Conservation (phyloP, 1,140 invertebrate genomes). For the Drosophila mayri region DNA sequence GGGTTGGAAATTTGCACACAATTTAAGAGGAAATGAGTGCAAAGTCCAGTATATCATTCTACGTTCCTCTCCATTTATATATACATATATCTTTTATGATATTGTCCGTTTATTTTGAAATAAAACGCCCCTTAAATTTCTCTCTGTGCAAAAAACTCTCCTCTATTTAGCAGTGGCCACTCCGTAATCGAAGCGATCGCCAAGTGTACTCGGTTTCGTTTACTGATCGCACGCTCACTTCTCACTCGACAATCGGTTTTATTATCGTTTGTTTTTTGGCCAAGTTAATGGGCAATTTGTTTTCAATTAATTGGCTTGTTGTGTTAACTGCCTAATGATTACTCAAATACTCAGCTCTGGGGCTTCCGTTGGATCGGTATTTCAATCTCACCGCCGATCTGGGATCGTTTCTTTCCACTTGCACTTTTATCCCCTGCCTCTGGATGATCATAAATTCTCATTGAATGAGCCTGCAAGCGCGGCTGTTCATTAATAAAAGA, state of each 20-base stretch:
- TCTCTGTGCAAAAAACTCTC: not conserved
- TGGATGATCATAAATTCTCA: constrained; percentile 38
- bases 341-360: constrained; percentile 43
- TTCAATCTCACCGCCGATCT: constrained; percentile 15
- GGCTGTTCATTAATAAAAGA: constrained; percentile 37
- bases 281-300: constrained; percentile 77
- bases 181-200: constrained; percentile 43
- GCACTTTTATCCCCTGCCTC: constrained; percentile 21
- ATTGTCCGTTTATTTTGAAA: not conserved
- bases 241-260: constrained; percentile 44
- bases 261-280: constrained; percentile 56
- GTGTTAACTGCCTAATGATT: constrained; percentile 68
- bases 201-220: constrained; percentile 59
- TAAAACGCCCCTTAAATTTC: not conserved
- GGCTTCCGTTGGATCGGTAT: constrained; percentile 39
- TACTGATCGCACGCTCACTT: constrained; percentile 44
- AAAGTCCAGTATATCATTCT: not conserved
- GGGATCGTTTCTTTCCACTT: constrained; percentile 22
- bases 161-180: constrained; percentile 18
- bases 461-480: constrained; percentile 31
- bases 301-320: constrained; percentile 82
- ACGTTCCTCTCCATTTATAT: too few relatives aligned
- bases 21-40: too few relatives aligned
- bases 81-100: not conserved
- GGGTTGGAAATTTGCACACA: not conserved